phyloP scores from a whole-genome alignment of 2,888 invertebrate species.

The Petrolisthes manimaculis region DNA sequence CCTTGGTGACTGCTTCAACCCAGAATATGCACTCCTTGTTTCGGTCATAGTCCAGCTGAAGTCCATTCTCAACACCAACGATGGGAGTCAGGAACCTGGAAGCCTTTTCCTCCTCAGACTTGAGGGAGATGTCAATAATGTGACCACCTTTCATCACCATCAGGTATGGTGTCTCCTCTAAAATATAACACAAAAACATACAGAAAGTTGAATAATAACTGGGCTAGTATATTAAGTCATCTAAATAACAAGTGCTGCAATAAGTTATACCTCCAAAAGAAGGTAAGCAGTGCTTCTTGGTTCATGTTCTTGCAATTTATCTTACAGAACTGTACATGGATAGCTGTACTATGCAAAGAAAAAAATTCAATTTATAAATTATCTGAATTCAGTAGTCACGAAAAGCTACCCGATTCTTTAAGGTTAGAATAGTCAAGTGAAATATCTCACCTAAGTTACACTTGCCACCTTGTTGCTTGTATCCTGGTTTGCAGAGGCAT shows the following conservation, averaged over 20 bases:
- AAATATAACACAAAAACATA: neutral
- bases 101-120: conserved; percentile 74
- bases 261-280: too few relatives aligned
- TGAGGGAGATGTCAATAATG: conserved; percentile 85
- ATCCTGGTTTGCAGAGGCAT: conserved; percentile 94
- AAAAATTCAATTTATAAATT: too few relatives aligned
- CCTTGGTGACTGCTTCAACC: conserved; percentile 81
- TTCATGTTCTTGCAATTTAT: too few relatives aligned
- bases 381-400: too few relatives aligned
- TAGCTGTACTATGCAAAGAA: too few relatives aligned
- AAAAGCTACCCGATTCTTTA: too few relatives aligned
- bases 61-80: conserved; percentile 88
- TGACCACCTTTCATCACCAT: conserved; percentile 91
- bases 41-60: conserved; percentile 92
- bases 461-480: conserved; percentile 67
- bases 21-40: conserved; percentile 87
- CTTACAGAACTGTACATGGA: neutral
- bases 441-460: conserved; percentile 67
- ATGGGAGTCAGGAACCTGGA: conserved; percentile 87
- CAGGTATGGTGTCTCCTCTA: conserved; percentile 87
- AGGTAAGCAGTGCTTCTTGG: too few relatives aligned
- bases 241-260: too few relatives aligned
- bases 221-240: too few relatives aligned
- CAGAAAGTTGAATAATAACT: neutral
- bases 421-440: too few relatives aligned